Percentiles rank a stretch among this genome's conserved stretches.
These are phyloP conservation scores for Ardeotis arabs DNA, from an alignment of 2,113 vertebrate species.

Conservation along the genomic window DNA sequence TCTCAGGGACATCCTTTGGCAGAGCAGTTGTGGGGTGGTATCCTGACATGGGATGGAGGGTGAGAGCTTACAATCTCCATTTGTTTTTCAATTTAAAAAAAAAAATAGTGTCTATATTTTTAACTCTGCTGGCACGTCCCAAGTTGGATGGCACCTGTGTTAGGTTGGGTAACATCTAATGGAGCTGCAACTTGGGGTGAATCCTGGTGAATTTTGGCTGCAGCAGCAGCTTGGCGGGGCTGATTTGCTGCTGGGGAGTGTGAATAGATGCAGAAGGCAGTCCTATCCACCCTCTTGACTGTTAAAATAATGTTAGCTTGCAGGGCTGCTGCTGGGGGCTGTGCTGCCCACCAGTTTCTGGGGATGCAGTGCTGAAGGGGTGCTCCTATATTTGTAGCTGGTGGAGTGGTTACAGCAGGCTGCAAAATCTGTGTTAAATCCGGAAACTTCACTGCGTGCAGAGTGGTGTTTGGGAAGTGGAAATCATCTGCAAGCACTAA, in stretches of 20 bases:
- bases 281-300: not conserved
- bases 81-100: not conserved
- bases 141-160: not conserved
- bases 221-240: not conserved
- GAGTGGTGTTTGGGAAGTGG: not conserved
- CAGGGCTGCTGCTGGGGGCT: not conserved
- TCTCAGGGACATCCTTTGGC: not conserved
- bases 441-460: not conserved
- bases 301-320: not conserved
- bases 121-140: not conserved
- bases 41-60: not conserved
- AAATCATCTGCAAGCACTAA: not conserved
- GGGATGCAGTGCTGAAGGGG: not conserved
- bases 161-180: not conserved
- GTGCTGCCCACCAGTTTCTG: not conserved
- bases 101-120: not conserved
- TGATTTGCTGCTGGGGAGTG: not conserved
- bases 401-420: not conserved
- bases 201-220: not conserved
- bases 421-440: not conserved
- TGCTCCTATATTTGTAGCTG: not conserved
- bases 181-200: not conserved
- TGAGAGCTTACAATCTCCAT: not conserved
- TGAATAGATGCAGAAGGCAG: not conserved
- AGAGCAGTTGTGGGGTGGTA: not conserved